A percentile compares a stretch with the other conserved stretches of the same genome.
Conservation (phyloP, 2,113 vertebrate species). For the Varanus salvator region DNA sequence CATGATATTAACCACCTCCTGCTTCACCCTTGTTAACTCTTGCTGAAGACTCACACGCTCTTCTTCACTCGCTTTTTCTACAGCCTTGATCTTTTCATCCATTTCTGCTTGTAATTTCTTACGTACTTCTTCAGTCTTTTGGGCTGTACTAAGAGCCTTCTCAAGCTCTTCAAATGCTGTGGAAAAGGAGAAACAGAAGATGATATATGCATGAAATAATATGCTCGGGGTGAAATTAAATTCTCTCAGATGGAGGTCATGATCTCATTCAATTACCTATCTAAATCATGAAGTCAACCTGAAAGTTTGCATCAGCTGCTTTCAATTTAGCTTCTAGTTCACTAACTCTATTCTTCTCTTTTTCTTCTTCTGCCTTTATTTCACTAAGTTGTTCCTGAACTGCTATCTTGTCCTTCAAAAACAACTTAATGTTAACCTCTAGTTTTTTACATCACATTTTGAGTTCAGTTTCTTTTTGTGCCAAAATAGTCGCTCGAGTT, state of each 20-base stretch:
- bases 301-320: slow-evolving; percentile 76
- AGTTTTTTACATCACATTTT: slow-evolving; percentile 82
- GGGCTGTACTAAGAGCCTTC: slow-evolving; percentile 85
- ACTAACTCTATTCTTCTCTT: slow-evolving; percentile 74
- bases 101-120: slow-evolving; percentile 90
- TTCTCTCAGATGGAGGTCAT: background rate
- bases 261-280: slow-evolving; percentile 1
- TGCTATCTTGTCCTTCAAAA: slow-evolving; percentile 79
- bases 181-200: slow-evolving; percentile 50
- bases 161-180: slow-evolving; percentile 97
- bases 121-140: slow-evolving; percentile 87
- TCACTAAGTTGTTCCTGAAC: slow-evolving; percentile 81
- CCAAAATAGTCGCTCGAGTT: slow-evolving; percentile 74
- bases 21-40: slow-evolving; percentile 89
- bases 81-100: slow-evolving; percentile 87
- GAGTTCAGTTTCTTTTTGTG: slow-evolving; percentile 77
- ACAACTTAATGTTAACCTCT: slow-evolving; percentile 81
- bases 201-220: background rate
- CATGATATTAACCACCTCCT: slow-evolving; percentile 90
- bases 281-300: slow-evolving; percentile 24
- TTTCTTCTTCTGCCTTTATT: slow-evolving; percentile 74
- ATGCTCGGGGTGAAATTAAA: slow-evolving; percentile 33
- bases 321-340: slow-evolving; percentile 77
- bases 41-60: slow-evolving; percentile 89
- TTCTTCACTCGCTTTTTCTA: slow-evolving; percentile 87